These are phyloP conservation scores for Acipenser oxyrinchus DNA, from an alignment of 2,797 vertebrate species.

Conservation along the genomic window DNA sequence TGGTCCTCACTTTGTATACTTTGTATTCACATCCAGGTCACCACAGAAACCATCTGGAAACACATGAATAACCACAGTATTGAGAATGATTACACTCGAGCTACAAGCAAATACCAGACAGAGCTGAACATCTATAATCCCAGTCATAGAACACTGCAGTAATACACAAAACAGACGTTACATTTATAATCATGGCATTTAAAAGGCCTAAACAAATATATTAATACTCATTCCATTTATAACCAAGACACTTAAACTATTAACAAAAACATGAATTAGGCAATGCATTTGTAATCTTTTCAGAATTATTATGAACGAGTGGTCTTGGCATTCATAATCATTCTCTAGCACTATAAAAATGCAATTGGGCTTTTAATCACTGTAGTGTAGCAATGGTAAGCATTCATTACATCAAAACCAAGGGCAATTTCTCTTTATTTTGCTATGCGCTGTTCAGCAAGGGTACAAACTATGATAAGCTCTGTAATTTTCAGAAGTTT, in stretches of 20 bases:
- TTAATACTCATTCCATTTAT: slow-evolving; percentile 2
- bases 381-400: not conserved
- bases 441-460: too few relatives aligned
- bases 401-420: slow-evolving; percentile 2
- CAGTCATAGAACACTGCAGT: not conserved
- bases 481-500: too few relatives aligned
- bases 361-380: slow-evolving; percentile 6
- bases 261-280: not conserved
- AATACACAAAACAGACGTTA: not conserved
- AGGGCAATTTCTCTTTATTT: not conserved
- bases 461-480: too few relatives aligned
- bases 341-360: not conserved
- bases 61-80: not conserved
- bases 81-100: slow-evolving; percentile 7
- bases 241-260: not conserved
- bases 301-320: not conserved
- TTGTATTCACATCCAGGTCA: not conserved
- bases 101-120: not conserved
- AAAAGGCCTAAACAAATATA: slow-evolving; percentile 1
- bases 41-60: not conserved
- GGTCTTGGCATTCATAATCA: not conserved
- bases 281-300: not conserved
- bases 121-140: slow-evolving; percentile 4
- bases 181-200: slow-evolving; percentile 1
- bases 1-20: not conserved